These are phyloP conservation scores for Sebastes hopkinsi DNA, from an alignment of 2,797 vertebrate species.

Conservation along the genomic window DNA sequence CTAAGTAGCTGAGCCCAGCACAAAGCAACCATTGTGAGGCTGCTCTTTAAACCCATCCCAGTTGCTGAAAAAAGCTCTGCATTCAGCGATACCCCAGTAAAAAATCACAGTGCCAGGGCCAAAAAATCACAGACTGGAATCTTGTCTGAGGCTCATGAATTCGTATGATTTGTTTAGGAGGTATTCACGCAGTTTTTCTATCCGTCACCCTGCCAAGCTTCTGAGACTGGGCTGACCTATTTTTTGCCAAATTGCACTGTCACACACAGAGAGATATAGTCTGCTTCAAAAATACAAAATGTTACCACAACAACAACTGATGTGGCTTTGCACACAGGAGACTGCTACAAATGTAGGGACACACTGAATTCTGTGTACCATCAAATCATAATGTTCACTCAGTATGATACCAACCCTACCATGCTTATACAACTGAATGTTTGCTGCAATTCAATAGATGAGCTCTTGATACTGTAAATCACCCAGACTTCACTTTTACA, in stretches of 20 bases:
- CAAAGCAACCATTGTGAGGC: slow-evolving; percentile 80
- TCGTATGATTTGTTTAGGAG: slow-evolving; percentile 69
- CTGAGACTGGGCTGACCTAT: slow-evolving; percentile 57
- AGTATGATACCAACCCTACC: background rate
- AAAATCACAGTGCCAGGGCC: slow-evolving; percentile 72
- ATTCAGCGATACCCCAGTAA: slow-evolving; percentile 67
- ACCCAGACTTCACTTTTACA: background rate
- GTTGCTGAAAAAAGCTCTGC: slow-evolving; percentile 65
- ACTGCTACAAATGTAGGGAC: background rate
- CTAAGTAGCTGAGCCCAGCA: slow-evolving; percentile 72
- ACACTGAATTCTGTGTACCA: background rate
- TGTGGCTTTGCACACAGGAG: slow-evolving; percentile 1
- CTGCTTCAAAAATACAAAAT: slow-evolving; percentile 11
- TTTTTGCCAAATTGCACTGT: slow-evolving; percentile 60
- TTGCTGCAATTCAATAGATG: background rate
- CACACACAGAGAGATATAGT: slow-evolving; percentile 33
- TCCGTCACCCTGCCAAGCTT: slow-evolving; percentile 49
- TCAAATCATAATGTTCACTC: background rate
- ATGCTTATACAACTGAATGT: background rate
- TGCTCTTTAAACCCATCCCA: slow-evolving; percentile 75
- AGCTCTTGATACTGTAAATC: background rate
- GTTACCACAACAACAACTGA: slow-evolving; percentile 20
- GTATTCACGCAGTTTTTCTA: slow-evolving; percentile 68
- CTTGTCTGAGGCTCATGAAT: slow-evolving; percentile 69
- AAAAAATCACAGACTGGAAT: slow-evolving; percentile 82